A percentile compares a stretch with the other conserved stretches of the same genome.
Conservation (phyloP, 2,888 invertebrate genomes). For the Calameuta pallipes region DNA sequence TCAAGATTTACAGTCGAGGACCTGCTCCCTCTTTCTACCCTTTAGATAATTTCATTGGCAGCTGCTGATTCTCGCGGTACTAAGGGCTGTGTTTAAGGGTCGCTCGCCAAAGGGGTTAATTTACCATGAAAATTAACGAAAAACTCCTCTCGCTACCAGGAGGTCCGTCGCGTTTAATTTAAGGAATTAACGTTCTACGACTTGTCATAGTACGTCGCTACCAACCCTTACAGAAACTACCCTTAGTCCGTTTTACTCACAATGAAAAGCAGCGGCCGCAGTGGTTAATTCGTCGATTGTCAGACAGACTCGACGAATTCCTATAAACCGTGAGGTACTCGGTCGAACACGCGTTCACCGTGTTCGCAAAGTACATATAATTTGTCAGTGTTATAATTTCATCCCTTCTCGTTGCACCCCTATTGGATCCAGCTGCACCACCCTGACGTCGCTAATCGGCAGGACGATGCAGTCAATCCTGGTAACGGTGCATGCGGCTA, state of each 20-base stretch:
- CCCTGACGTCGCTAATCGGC: neutral
- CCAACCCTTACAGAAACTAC: neutral
- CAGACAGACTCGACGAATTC: conserved; percentile 39
- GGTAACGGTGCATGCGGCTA: neutral
- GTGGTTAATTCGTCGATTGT: conserved; percentile 42
- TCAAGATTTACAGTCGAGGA: neutral
- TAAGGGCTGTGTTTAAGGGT: conserved; percentile 8
- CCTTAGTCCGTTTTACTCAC: neutral
- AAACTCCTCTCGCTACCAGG: neutral
- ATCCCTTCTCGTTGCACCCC: neutral
- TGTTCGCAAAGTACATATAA: neutral
- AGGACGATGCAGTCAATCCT: neutral
- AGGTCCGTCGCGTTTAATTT: neutral
- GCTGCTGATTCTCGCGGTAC: neutral
- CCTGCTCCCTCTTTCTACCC: neutral
- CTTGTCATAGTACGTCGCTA: neutral
- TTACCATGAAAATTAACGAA: conserved; percentile 12
- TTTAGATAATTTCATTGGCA: neutral
- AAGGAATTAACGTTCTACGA: neutral
- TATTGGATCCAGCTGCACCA: neutral
- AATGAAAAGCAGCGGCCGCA: neutral
- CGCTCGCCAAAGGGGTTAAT: conserved; percentile 13
- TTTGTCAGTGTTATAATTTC: neutral
- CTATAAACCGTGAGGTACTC: neutral
- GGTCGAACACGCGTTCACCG: neutral